phyloP scores from a whole-genome alignment of 1,140 invertebrate genomes.

The Adoxophyes honmai region DNA sequence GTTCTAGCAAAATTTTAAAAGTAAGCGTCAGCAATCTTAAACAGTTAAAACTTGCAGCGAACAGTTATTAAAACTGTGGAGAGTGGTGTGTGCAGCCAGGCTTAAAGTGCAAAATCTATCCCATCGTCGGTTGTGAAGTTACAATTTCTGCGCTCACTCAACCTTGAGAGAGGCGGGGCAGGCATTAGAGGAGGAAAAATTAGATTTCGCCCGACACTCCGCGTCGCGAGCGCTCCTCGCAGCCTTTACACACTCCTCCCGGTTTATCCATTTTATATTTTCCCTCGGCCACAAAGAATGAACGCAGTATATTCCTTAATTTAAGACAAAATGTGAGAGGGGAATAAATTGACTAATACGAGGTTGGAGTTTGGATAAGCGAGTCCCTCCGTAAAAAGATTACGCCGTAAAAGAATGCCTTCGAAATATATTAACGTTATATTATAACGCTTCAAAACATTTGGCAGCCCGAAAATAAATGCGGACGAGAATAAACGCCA shows the following conservation, averaged over 20 bases:
- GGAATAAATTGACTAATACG: slow-evolving; percentile 20
- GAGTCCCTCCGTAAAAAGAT: slow-evolving; percentile 13
- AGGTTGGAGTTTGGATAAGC: slow-evolving; percentile 17
- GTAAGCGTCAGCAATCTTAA: too few species aligned
- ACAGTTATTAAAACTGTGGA: too few species aligned
- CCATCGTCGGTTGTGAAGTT: slow-evolving; percentile 35
- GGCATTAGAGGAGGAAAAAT: slow-evolving; percentile 66
- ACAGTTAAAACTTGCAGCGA: too few species aligned
- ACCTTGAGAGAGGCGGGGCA: slow-evolving; percentile 46
- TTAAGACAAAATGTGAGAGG: slow-evolving; percentile 24
- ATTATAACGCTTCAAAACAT: slow-evolving; percentile 5
- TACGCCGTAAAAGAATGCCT: background rate
- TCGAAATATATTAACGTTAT: slow-evolving; percentile 13
- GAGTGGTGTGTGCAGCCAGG: background rate
- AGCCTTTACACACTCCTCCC: slow-evolving; percentile 44
- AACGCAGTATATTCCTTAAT: slow-evolving; percentile 44
- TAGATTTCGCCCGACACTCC: slow-evolving; percentile 65
- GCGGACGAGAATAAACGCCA: background rate
- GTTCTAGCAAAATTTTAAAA: too few species aligned
- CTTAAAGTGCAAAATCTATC: slow-evolving; percentile 2
- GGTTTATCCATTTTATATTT: slow-evolving; percentile 59
- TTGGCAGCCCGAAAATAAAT: slow-evolving; percentile 2
- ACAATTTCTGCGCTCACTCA: slow-evolving; percentile 67
- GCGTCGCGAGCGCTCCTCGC: slow-evolving; percentile 39
- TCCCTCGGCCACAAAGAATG: slow-evolving; percentile 29